A percentile compares a stretch with the other conserved stretches of the same genome.
phyloP scores from a whole-genome alignment of 2,797 vertebrate genomes.

The Poecilia gillii region DNA sequence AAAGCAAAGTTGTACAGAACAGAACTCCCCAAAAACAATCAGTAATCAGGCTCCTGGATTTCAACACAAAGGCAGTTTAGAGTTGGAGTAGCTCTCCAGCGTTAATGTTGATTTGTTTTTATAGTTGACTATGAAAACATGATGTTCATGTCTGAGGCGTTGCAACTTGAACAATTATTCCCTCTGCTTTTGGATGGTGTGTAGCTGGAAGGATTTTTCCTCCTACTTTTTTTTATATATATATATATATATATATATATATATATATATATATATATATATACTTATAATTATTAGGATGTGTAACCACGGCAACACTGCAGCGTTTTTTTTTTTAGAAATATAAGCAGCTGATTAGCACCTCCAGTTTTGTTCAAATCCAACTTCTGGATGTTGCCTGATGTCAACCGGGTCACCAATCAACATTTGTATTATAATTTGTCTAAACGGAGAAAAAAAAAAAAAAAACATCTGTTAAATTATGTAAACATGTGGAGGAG shows the following conservation, averaged over 20 bases:
- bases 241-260: too few species aligned
- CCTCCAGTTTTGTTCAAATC: not conserved
- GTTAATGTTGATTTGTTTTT: not conserved
- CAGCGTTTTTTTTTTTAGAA: not conserved
- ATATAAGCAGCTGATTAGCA: too few species aligned
- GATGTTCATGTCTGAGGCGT: not conserved
- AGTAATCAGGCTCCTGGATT: not conserved
- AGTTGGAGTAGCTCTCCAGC: not conserved
- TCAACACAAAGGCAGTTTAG: not conserved
- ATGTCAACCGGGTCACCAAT: not conserved
- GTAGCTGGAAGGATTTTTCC: not conserved
- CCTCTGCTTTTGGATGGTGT: not conserved
- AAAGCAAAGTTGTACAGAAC: not conserved
- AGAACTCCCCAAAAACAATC: not conserved
- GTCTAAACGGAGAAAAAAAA: too few species aligned
- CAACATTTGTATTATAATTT: too few species aligned
- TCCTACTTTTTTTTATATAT: not conserved
- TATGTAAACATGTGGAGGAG: not conserved
- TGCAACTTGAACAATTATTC: not conserved
- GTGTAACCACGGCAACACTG: not conserved
- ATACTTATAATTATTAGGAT: not conserved
- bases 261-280: too few species aligned
- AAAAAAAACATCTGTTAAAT: not conserved
- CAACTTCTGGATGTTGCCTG: not conserved
- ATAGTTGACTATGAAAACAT: not conserved